These are phyloP conservation scores for Mionectes olivaceus DNA, from an alignment of 2,797 vertebrate genomes.

Conservation along the genomic window DNA sequence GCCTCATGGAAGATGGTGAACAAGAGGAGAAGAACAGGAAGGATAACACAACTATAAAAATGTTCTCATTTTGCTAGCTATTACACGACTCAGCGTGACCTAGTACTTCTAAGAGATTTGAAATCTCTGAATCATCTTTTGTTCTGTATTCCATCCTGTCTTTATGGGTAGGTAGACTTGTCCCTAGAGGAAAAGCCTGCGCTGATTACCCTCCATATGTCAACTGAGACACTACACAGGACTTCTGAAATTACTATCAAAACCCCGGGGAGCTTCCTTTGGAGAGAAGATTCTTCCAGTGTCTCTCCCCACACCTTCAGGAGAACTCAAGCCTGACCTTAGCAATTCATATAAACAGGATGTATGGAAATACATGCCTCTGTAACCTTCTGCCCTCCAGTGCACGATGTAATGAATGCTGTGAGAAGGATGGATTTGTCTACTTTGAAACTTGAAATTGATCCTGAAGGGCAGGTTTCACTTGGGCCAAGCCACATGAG, in stretches of 20 bases:
- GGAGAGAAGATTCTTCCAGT: neutral
- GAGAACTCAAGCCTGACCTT: neutral
- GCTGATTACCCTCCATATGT: neutral
- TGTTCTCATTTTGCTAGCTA: neutral
- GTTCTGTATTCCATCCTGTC: neutral
- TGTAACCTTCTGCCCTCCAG: constrained; percentile 17
- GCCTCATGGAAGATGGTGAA: neutral
- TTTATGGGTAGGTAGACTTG: neutral
- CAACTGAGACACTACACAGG: neutral
- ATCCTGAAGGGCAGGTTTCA: constrained; percentile 5
- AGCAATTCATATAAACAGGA: neutral
- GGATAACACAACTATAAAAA: neutral
- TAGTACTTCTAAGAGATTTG: neutral
- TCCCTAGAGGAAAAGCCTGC: neutral
- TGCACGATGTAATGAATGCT: neutral
- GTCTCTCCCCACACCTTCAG: neutral
- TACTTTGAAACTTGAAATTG: neutral
- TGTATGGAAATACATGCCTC: neutral
- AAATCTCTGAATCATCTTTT: neutral
- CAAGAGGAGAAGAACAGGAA: neutral
- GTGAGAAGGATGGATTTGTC: neutral
- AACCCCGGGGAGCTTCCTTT: neutral
- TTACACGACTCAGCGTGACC: rapidly evolving
- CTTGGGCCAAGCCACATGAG: neutral
- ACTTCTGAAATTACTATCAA: neutral